Percentiles rank a stretch among this genome's conserved stretches.
These are phyloP conservation scores for Brachyptera risi DNA, from an alignment of 2,888 invertebrate genomes.

Conservation along the genomic window DNA sequence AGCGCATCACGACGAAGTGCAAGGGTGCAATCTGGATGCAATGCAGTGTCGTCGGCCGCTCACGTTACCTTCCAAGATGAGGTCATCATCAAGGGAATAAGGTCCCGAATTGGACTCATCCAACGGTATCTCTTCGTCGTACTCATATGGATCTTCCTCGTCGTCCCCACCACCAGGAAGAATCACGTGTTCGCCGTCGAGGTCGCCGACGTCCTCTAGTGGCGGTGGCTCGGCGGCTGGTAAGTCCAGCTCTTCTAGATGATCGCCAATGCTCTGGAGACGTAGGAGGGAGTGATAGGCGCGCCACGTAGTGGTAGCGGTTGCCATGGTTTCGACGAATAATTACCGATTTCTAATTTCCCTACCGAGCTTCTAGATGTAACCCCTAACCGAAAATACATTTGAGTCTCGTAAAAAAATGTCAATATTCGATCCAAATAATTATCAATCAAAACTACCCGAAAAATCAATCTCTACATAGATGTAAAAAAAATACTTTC, in stretches of 20 bases:
- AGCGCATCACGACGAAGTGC: too few relatives aligned
- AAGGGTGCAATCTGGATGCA: too few relatives aligned
- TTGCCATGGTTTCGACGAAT: not conserved
- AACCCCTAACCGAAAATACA: too few relatives aligned
- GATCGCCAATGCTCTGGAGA: not conserved
- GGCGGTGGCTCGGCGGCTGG: constrained; percentile 19
- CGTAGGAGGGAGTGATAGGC: not conserved
- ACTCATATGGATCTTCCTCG: constrained; percentile 47
- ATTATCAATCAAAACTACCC: too few relatives aligned
- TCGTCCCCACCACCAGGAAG: constrained; percentile 11
- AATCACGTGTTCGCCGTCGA: constrained; percentile 6
- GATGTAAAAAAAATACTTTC: too few relatives aligned
- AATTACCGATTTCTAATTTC: too few relatives aligned
- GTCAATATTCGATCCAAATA: too few relatives aligned
- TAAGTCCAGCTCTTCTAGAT: too few relatives aligned
- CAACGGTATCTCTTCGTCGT: constrained; percentile 46
- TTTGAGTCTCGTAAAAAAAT: too few relatives aligned
- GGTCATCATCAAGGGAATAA: constrained; percentile 37
- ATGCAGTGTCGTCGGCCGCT: too few relatives aligned
- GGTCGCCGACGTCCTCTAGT: constrained; percentile 25
- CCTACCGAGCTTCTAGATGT: too few relatives aligned
- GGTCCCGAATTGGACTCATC: constrained; percentile 27
- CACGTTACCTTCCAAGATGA: constrained; percentile 39
- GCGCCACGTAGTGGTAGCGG: not conserved
- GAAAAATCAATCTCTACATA: too few relatives aligned